Evolutionary conservation across 2,113 vertebrate species (phyloP).

Genomic region (Petaurus breviceps): DNA sequence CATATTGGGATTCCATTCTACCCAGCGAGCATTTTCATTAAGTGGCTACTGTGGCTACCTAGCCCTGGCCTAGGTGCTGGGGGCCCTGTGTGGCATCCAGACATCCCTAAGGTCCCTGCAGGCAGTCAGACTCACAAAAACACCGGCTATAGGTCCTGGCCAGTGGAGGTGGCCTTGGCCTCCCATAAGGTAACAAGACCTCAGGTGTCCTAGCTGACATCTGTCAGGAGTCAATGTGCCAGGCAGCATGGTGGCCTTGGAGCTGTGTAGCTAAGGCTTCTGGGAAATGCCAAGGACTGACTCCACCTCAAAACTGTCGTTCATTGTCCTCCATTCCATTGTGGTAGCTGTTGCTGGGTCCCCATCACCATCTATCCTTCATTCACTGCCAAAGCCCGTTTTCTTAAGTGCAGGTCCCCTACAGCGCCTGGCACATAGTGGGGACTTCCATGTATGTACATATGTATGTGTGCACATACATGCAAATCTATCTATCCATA

Average conservation of each 20-base stretch:
- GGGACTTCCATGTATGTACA: background rate
- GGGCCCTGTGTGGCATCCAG: background rate
- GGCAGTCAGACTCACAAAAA: background rate
- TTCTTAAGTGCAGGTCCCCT: background rate
- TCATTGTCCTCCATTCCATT: background rate
- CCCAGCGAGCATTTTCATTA: background rate
- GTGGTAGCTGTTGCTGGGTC: background rate
- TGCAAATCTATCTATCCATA: background rate
- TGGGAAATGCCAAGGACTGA: background rate
- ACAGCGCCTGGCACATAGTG: background rate
- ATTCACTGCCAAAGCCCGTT: background rate
- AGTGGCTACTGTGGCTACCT: background rate
- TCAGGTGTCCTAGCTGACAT: background rate
- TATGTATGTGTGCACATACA: background rate
- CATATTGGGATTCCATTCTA: background rate
- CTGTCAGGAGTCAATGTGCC: background rate
- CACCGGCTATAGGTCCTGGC: background rate
- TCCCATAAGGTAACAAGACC: background rate
- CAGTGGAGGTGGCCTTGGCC: conserved; percentile 24
- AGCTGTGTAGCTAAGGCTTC: background rate
- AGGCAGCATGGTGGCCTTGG: background rate
- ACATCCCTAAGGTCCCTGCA: background rate
- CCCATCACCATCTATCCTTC: background rate
- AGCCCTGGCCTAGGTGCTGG: background rate
- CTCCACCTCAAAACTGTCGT: background rate